Evolutionary conservation across 2,113 vertebrate species (phyloP).

Genomic region (Numenius arquata): DNA sequence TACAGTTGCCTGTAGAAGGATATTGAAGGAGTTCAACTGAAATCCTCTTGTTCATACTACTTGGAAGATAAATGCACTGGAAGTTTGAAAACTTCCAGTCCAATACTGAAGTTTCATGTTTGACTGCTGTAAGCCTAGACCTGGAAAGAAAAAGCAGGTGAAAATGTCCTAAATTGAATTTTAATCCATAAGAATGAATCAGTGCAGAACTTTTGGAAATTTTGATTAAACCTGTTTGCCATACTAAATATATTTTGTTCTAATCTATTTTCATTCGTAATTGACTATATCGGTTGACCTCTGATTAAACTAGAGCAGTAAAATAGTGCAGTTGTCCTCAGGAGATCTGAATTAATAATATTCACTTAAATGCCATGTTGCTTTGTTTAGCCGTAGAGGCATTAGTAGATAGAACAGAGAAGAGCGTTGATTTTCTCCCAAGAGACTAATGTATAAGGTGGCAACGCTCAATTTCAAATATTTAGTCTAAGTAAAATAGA

Average conservation of each 20-base stretch:
- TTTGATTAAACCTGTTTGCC: conserved; percentile 2
- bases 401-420: neutral
- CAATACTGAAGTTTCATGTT: neutral
- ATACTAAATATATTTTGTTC: neutral
- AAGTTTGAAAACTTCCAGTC: neutral
- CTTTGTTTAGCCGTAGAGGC: conserved; percentile 25
- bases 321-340: conserved; percentile 22
- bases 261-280: conserved; percentile 12
- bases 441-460: neutral
- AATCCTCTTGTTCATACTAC: neutral
- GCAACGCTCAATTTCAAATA: neutral
- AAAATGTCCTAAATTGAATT: neutral
- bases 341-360: conserved; percentile 45
- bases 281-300: neutral
- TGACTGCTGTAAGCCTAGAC: neutral
- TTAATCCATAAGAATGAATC: neutral
- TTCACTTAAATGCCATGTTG: neutral
- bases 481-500: neutral
- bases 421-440: neutral
- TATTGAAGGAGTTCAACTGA: neutral
- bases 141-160: neutral
- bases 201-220: neutral
- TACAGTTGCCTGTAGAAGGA: neutral
- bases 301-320: conserved; percentile 22
- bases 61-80: neutral